Conservation (phyloP, 2,113 vertebrate genomes). For the Burhinus bistriatus region DNA sequence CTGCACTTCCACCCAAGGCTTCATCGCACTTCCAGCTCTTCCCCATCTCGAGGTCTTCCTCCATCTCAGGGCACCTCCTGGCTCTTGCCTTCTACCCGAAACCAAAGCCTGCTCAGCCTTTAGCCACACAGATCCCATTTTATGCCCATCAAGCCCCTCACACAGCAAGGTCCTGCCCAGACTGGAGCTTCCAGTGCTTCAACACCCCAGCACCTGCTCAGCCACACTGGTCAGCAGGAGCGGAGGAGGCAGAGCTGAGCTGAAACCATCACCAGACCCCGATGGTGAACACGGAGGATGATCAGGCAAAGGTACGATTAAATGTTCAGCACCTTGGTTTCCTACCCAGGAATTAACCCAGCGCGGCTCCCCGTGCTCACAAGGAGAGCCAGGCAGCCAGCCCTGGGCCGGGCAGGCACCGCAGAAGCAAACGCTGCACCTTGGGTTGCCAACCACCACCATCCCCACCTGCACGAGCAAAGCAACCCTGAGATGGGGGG, state of each 20-base stretch:
- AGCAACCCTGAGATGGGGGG: background rate
- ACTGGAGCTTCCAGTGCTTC: background rate
- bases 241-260: background rate
- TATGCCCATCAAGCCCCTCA: background rate
- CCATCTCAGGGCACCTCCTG: background rate
- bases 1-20: background rate
- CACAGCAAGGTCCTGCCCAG: background rate
- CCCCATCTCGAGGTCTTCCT: background rate
- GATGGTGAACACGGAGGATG: accelerated
- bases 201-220: accelerated
- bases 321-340: accelerated
- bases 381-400: background rate
- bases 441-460: background rate
- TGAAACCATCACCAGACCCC: accelerated
- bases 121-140: accelerated
- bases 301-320: accelerated
- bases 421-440: background rate
- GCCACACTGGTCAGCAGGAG: background rate
- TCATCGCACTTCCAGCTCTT: accelerated
- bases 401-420: background rate
- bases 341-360: background rate
- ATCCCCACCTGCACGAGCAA: background rate
- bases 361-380: background rate
- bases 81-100: background rate
- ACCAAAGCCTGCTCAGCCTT: background rate